Evolutionary conservation across 2,888 invertebrate species (phyloP), one percentile per base, ranked within the genome.

Genomic region (Leptinotarsa tumamoca): DNA sequence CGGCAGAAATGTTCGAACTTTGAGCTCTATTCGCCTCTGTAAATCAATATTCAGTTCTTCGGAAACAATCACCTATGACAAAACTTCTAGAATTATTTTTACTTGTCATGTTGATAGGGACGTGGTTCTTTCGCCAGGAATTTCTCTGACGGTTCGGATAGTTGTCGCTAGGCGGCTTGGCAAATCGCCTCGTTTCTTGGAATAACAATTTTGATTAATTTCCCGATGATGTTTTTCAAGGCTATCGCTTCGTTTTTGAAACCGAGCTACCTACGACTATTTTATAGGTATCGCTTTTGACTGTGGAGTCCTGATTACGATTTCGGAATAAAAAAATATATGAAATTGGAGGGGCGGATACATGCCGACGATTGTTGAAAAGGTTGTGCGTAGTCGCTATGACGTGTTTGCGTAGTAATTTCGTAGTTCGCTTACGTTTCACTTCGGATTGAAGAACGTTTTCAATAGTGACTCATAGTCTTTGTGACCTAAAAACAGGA

Each of bases 41-140:
- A 85, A 82, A 78, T 74, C 74, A 70, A 68, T 70, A 72, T 76
- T 81, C 82, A 80, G 74, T 78, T 77, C 75, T 74, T 76, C 76
- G 79, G 74, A 78, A 78, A 79, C 78, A 71, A 76, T 77, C 82
- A 82, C 84, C 77, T 77, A 72, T 81, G 83, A 82, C 84, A 83
- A 85, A 86, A 86, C 86, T 84, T 85, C 85, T 86, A 86, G 85
- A 86, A 85, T 86, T 86, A 85, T 85, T 87, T 86, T 86, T 84
- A 86, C 87, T 85, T 86, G 87, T 87, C 87, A 86, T 86, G 87
- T 85, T 84, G 85, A 84, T 86, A 85, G 87, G 86, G 85, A 85
- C 84, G 87, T 85, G 85, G 85, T 86, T 87, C 87, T 87, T 87
- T 86, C 84, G 87, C 86, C 87, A 88, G 87, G 87, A 87, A 88